Evolutionary conservation across 2,797 vertebrate genomes (phyloP).

Genomic region (Poeciliopsis turneri): DNA sequence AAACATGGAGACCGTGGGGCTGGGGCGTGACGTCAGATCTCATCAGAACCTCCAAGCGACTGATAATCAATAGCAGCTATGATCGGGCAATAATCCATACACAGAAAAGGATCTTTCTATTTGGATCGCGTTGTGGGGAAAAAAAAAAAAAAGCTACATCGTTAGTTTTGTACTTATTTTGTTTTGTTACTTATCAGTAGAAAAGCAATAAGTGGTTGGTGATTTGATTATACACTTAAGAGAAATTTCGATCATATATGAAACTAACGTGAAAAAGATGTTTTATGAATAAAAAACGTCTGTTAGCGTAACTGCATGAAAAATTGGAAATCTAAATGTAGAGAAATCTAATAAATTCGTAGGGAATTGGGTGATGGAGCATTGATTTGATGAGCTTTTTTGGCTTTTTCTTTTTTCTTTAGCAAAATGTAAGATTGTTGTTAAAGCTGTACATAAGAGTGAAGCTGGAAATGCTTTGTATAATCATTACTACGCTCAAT

Average conservation of each 20-base stretch:
- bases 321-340: not conserved
- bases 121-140: not conserved
- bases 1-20: slow-evolving; percentile 60
- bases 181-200: not conserved
- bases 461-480: not conserved
- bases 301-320: not conserved
- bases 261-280: not conserved
- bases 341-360: not conserved
- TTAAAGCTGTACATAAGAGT: not conserved
- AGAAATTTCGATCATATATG: not conserved
- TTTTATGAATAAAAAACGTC: not conserved
- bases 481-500: not conserved
- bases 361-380: not conserved
- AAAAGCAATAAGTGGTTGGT: not conserved
- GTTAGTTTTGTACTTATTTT: not conserved
- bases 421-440: not conserved
- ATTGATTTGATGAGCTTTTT: not conserved
- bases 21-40: slow-evolving; percentile 52
- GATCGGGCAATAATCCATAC: not conserved
- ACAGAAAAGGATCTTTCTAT: not conserved
- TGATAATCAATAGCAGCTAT: not conserved
- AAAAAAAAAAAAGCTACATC: not conserved
- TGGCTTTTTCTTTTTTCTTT: not conserved
- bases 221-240: not conserved
- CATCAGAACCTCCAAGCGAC: not conserved